phyloP scores from a whole-genome alignment of 37 sponge, comb jelly and placozoan genomes.

The Lycopodina hypogea region DNA sequence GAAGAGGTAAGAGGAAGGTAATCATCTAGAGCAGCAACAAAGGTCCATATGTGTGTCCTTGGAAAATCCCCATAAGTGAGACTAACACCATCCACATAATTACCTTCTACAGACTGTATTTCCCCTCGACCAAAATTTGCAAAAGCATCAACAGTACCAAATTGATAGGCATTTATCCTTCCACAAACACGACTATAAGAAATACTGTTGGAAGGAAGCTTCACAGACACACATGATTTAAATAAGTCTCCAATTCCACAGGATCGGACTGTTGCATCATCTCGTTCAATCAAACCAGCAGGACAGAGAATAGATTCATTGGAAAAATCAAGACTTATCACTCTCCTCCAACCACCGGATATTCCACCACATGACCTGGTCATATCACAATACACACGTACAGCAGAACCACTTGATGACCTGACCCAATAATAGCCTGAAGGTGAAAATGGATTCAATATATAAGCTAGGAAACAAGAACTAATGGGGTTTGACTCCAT shows the following conservation, averaged over 20 bases:
- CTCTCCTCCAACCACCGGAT: constrained; percentile 19
- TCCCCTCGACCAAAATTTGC: too few species aligned
- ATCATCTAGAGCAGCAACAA: neutral
- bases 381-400: constrained; percentile 24
- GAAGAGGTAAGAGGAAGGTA: neutral
- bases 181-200: neutral
- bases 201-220: neutral
- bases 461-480: neutral
- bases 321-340: neutral
- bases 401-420: neutral
- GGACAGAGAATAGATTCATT: neutral
- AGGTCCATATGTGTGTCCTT: constrained; percentile 2
- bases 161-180: neutral
- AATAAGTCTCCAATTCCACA: neutral
- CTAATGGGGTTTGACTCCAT: neutral
- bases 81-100: constrained; percentile 19
- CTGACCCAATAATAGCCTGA: constrained; percentile 22
- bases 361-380: constrained; percentile 11
- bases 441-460: neutral
- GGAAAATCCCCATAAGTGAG: neutral
- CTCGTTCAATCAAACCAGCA: neutral
- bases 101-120: neutral
- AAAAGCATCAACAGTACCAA: neutral
- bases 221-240: neutral
- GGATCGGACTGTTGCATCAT: neutral